Conservation (phyloP, 2,888 invertebrate species). For the Pristionchus entomophagus region DNA sequence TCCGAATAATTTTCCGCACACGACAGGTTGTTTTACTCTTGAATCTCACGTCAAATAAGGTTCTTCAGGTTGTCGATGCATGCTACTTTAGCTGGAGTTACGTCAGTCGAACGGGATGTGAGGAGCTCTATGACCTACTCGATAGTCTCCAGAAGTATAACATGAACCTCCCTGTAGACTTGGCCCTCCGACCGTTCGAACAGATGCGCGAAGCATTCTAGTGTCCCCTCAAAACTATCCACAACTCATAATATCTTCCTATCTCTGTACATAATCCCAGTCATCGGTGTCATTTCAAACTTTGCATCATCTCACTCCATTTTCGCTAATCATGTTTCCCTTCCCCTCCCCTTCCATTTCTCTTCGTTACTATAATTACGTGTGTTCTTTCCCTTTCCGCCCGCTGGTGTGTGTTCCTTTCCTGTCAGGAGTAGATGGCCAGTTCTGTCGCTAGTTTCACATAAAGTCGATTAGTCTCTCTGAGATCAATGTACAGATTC, state of each 20-base stretch:
- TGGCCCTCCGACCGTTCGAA: slow-evolving; percentile 95
- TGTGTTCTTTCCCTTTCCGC: slow-evolving; percentile 20
- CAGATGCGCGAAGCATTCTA: slow-evolving; percentile 96
- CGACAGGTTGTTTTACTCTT: slow-evolving; percentile 62
- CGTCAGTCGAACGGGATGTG: slow-evolving; percentile 93
- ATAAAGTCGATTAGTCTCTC: neutral
- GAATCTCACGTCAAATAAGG: neutral
- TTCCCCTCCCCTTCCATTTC: neutral
- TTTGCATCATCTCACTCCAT: slow-evolving; percentile 10
- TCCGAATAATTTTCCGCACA: slow-evolving; percentile 89
- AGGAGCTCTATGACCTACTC: slow-evolving; percentile 91
- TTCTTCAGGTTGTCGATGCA: slow-evolving; percentile 76
- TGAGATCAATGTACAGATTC: neutral
- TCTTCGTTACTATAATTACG: neutral
- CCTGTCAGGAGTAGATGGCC: neutral
- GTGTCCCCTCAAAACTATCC: neutral
- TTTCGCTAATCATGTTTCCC: neutral
- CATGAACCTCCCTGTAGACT: slow-evolving; percentile 94
- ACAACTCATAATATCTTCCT: neutral
- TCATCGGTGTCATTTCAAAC: neutral
- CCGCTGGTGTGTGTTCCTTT: slow-evolving; percentile 3
- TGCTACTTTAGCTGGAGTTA: slow-evolving; percentile 88
- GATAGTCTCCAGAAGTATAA: slow-evolving; percentile 88
- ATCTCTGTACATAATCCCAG: neutral
- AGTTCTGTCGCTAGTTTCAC: slow-evolving; percentile 25